A percentile compares a stretch with the other conserved stretches of the same genome.
Evolutionary conservation across 1,140 invertebrate species (phyloP).

Genomic region (Ptiloglossa arizonensis): DNA sequence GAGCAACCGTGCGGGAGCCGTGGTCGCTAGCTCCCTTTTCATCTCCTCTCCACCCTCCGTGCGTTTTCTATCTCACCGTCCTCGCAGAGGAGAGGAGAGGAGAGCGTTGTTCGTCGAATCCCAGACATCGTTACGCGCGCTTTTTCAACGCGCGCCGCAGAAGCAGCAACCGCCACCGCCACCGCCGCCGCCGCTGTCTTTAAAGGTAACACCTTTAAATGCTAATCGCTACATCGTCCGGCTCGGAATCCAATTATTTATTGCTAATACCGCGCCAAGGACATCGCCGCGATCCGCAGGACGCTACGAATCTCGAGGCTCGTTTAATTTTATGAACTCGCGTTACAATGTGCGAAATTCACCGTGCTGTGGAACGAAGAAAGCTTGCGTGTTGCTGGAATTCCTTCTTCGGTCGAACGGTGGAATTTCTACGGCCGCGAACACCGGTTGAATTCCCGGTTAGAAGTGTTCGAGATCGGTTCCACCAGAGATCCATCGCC

Average conservation of each 20-base stretch:
- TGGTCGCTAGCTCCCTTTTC: no score
- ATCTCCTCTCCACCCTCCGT: neutral
- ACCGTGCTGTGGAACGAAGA: no score
- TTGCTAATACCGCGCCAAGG: slow-evolving; percentile 7
- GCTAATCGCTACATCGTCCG: slow-evolving; percentile 28
- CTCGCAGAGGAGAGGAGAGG: no score
- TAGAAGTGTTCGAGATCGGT: no score
- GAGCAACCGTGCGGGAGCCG: slow-evolving; percentile 29
- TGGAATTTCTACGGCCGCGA: no score
- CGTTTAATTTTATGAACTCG: neutral
- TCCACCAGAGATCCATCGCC: no score
- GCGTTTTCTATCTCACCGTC: slow-evolving; percentile 2
- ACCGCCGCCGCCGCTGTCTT: neutral
- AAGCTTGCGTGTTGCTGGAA: no score
- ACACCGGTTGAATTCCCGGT: no score
- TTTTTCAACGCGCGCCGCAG: slow-evolving; percentile 13
- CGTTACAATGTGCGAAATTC: no score
- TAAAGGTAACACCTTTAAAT: slow-evolving; percentile 30
- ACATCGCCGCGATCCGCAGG: neutral
- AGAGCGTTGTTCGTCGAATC: slow-evolving; percentile 13
- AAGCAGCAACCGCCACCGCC: no score
- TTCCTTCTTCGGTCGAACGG: no score
- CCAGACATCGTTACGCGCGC: slow-evolving; percentile 32
- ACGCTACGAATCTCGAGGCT: neutral
- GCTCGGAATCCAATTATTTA: slow-evolving; percentile 32